Evolutionary conservation across 2,888 invertebrate genomes (phyloP).

Genomic region (Synergus gifuensis): DNA sequence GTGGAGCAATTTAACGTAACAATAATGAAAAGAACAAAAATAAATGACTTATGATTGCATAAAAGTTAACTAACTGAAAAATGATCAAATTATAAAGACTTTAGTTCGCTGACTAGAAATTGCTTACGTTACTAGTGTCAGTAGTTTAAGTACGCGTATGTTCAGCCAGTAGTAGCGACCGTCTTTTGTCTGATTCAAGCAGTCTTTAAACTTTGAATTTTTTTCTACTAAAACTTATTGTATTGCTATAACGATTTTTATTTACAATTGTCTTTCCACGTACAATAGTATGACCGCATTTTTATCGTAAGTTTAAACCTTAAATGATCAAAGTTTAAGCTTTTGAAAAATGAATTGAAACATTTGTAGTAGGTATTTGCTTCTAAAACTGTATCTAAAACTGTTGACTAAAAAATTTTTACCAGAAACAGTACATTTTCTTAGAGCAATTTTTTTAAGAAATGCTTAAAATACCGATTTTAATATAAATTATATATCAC

Average conservation of each 20-base stretch:
- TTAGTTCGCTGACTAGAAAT: background rate
- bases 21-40: background rate
- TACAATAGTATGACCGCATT: background rate
- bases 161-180: slow-evolving; percentile 1
- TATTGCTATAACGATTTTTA: background rate
- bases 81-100: background rate
- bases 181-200: slow-evolving; percentile 7
- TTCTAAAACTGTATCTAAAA: too few species aligned
- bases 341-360: background rate
- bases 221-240: background rate
- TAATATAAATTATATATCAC: background rate
- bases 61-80: background rate
- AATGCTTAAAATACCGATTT: background rate
- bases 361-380: too few species aligned
- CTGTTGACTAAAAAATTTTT: too few species aligned
- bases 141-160: slow-evolving; percentile 19
- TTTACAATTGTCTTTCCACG: slow-evolving; percentile 39
- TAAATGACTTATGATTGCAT: background rate
- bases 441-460: too few species aligned
- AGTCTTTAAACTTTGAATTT: background rate
- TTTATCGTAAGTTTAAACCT: background rate
- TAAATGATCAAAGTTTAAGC: background rate
- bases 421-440: too few species aligned
- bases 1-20: background rate
- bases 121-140: background rate